Conservation (phyloP, 53 echinoderm and acorn worm species). For the Pentamera pediparva region DNA sequence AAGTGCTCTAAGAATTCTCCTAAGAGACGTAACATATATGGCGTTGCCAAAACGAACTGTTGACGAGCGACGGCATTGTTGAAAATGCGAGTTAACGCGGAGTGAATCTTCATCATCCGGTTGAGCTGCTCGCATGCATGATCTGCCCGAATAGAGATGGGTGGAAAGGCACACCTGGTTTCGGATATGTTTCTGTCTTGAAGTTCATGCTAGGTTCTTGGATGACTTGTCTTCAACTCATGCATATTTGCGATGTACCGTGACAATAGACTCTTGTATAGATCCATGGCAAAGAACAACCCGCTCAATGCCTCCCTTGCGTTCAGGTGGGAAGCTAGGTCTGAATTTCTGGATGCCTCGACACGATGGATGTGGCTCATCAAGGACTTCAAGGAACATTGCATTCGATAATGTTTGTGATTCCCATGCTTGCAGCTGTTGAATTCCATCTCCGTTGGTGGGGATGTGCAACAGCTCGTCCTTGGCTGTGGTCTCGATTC, state of each 20-base stretch:
- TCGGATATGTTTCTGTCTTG: conserved; percentile 36
- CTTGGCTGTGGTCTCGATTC: conserved; percentile 25
- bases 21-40: conserved; percentile 30
- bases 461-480: conserved; percentile 18
- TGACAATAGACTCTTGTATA: conserved; percentile 36
- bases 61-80: conserved; percentile 30
- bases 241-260: neutral
- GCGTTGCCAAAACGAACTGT: conserved; percentile 33
- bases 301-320: neutral
- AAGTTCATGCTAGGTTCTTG: conserved; percentile 41
- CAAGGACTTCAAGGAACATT: conserved; percentile 59
- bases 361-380: conserved; percentile 50
- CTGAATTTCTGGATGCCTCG: conserved; percentile 29
- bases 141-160: conserved; percentile 43
- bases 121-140: conserved; percentile 46
- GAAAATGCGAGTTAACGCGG: conserved; percentile 4
- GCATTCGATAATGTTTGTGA: conserved; percentile 33
- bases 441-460: conserved; percentile 32
- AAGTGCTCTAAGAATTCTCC: conserved; percentile 40
- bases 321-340: conserved; percentile 26
- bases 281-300: conserved; percentile 34
- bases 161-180: conserved; percentile 46
- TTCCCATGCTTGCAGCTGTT: conserved; percentile 41
- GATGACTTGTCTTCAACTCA: conserved; percentile 9
- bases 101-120: conserved; percentile 37